Evolutionary conservation across 2,113 vertebrate species (phyloP).

Genomic region (Orthonyx spaldingii): DNA sequence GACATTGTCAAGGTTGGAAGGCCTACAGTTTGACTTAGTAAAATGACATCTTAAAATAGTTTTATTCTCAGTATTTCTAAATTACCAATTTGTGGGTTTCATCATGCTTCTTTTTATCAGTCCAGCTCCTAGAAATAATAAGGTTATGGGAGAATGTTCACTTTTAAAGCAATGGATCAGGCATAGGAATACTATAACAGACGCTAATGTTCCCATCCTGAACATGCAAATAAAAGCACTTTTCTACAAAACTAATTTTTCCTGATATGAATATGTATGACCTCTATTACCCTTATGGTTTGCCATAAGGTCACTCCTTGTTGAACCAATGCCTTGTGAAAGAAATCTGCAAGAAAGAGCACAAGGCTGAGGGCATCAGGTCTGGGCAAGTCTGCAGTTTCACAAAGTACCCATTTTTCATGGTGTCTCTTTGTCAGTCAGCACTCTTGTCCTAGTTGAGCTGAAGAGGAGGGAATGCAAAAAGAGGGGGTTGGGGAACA

Average conservation of each 20-base stretch:
- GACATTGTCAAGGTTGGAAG: neutral
- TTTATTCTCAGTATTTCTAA: constrained; percentile 10
- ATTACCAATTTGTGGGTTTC: neutral
- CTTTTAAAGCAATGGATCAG: neutral
- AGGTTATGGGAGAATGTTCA: neutral
- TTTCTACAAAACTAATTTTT: neutral
- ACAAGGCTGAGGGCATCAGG: neutral
- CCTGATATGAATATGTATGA: neutral
- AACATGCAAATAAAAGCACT: neutral
- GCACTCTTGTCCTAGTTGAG: neutral
- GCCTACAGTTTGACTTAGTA: neutral
- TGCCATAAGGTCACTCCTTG: neutral
- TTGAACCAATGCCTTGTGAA: neutral
- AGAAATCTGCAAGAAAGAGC: neutral
- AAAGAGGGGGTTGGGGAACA: neutral
- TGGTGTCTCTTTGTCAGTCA: neutral
- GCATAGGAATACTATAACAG: neutral
- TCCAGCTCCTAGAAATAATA: neutral
- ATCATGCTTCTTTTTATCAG: neutral
- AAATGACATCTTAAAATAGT: neutral
- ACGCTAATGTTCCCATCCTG: neutral
- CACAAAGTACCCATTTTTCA: neutral
- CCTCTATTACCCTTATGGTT: neutral
- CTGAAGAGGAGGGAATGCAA: neutral
- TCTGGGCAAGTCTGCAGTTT: neutral